These are phyloP conservation scores for Sarcophaga bullata DNA, from an alignment of 1,140 invertebrate species.

Conservation along the genomic window DNA sequence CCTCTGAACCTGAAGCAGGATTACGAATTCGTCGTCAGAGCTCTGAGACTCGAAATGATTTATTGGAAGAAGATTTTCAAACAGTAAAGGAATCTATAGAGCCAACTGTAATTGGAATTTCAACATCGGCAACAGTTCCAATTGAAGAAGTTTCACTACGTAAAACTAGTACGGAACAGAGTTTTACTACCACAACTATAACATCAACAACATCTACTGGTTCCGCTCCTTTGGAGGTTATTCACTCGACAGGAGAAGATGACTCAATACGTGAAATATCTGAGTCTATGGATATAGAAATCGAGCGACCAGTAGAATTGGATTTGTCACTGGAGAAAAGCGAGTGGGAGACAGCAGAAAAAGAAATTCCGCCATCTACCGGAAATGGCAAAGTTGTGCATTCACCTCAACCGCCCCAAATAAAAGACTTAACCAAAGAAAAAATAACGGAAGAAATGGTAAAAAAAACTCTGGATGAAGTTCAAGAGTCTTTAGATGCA, in stretches of 20 bases:
- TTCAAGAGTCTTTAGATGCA: conserved; percentile 75
- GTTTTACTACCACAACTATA: neutral
- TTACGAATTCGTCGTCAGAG: conserved; percentile 57
- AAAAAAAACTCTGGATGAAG: conserved; percentile 75
- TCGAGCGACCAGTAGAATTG: conserved; percentile 48
- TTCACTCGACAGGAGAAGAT: neutral
- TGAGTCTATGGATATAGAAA: conserved; percentile 4
- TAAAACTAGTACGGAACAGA: neutral
- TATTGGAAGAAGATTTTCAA: conserved; percentile 54
- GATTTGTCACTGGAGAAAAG: conserved; percentile 61
- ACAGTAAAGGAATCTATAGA: conserved; percentile 50
- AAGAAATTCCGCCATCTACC: conserved; percentile 52
- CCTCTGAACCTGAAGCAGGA: conserved; percentile 48
- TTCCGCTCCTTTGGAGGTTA: neutral
- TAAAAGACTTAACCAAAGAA: conserved; percentile 46
- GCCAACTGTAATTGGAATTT: neutral
- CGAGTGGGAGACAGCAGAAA: conserved; percentile 62
- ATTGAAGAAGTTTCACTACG: neutral
- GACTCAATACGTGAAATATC: conserved; percentile 7
- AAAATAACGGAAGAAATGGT: conserved; percentile 66
- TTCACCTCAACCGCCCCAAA: conserved; percentile 65
- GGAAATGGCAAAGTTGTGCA: conserved; percentile 59
- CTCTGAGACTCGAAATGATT: conserved; percentile 61
- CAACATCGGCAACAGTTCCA: neutral
- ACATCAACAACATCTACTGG: neutral